Conservation (phyloP, 2,113 vertebrate species). For the Tricholaema leucomelas region DNA sequence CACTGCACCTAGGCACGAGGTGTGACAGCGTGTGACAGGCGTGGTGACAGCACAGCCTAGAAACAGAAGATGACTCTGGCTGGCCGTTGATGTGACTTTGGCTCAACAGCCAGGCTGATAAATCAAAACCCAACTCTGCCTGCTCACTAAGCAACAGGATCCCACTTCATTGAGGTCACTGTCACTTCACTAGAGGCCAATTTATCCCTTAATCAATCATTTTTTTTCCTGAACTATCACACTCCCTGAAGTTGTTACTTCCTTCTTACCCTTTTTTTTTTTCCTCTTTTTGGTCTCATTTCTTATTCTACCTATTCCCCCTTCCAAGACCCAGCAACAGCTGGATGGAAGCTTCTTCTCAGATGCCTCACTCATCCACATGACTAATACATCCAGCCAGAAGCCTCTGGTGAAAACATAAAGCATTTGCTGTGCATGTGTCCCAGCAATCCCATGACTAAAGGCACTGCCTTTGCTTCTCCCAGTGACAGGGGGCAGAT, state of each 20-base stretch:
- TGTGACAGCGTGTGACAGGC: not conserved
- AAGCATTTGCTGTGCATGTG: not conserved
- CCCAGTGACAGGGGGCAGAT: not conserved
- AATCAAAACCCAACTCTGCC: not conserved
- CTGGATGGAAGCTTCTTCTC: not conserved
- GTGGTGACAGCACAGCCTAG: not conserved
- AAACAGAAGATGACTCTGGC: not conserved
- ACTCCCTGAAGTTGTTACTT: not conserved
- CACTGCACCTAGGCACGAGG: not conserved
- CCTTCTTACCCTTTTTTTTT: not conserved
- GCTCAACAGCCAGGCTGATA: not conserved
- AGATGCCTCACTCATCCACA: not conserved
- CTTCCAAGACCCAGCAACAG: not conserved
- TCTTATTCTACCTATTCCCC: not conserved
- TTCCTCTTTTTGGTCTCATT: not conserved
- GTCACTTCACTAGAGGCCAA: not conserved
- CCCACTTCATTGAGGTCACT: not conserved
- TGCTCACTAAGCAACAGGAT: rapidly evolving
- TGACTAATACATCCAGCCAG: not conserved
- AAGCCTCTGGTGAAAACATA: not conserved
- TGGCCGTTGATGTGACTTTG: not conserved
- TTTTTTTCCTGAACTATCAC: not conserved
- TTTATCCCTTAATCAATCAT: not conserved
- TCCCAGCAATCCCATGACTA: not conserved
- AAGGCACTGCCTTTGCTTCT: not conserved